Conservation (phyloP, 1,140 invertebrate genomes). For the Tetranychus cinnabarinus region DNA sequence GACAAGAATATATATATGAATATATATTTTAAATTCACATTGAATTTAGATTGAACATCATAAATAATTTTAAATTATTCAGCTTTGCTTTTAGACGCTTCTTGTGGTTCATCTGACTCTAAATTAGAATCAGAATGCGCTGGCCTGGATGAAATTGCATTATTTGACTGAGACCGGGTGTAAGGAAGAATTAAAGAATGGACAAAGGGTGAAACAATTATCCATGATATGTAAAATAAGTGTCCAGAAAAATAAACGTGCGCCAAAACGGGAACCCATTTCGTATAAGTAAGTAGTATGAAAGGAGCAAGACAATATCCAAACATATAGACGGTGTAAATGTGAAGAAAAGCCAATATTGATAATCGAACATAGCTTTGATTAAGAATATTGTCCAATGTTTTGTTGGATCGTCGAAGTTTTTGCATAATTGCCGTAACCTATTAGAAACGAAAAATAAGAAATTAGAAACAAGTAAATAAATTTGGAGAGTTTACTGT, state of each 20-base stretch:
- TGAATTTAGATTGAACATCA: no score
- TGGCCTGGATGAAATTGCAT: no score
- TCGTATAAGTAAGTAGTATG: slow-evolving; percentile 38
- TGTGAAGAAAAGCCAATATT: neutral
- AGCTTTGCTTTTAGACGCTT: no score
- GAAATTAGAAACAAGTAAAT: neutral
- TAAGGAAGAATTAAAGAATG: neutral
- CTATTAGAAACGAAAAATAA: neutral
- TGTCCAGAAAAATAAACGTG: slow-evolving; percentile 7
- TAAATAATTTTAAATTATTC: no score
- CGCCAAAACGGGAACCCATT: slow-evolving; percentile 21
- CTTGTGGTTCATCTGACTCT: no score
- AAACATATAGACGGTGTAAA: slow-evolving; percentile 30
- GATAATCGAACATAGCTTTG: neutral
- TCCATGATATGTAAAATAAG: slow-evolving; percentile 1
- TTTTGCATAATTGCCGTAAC: neutral
- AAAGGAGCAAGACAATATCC: slow-evolving; percentile 63
- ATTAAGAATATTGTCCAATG: neutral
- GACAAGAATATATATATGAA: no score
- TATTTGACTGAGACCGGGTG: no score
- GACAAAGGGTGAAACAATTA: neutral
- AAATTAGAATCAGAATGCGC: no score
- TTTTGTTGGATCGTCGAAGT: neutral
- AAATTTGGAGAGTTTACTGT: neutral
- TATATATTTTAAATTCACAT: no score